phyloP scores from a whole-genome alignment of 2,113 vertebrate genomes.

The Toxotes chatareus region DNA sequence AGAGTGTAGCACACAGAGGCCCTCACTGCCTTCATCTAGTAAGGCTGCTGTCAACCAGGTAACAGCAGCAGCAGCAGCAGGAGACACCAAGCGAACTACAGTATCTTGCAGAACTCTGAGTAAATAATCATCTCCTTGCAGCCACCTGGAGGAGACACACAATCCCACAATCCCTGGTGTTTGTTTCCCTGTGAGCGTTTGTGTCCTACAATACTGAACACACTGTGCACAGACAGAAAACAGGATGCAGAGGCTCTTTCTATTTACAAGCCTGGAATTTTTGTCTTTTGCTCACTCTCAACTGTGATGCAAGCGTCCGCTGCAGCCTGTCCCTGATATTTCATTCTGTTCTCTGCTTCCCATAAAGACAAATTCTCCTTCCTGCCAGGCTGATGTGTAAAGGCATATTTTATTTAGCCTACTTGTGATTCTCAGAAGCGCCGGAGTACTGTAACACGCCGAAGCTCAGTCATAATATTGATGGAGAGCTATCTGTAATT shows the following conservation, averaged over 20 bases:
- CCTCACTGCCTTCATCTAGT: slow-evolving; percentile 4
- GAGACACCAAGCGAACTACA: slow-evolving; percentile 5
- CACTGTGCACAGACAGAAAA: slow-evolving; percentile 45
- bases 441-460: slow-evolving; percentile 60
- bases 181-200: slow-evolving; percentile 35
- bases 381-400: slow-evolving; percentile 65
- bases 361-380: slow-evolving; percentile 68
- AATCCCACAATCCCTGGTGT: slow-evolving; percentile 20
- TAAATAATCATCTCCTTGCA: slow-evolving; percentile 55
- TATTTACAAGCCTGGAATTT: slow-evolving; percentile 38
- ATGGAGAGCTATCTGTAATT: slow-evolving; percentile 77
- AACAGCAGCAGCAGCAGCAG: slow-evolving; percentile 16
- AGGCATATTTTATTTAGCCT: slow-evolving; percentile 82
- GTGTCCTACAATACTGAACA: slow-evolving; percentile 35
- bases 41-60: slow-evolving; percentile 31
- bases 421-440: slow-evolving; percentile 65
- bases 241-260: slow-evolving; percentile 48
- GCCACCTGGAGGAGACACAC: slow-evolving; percentile 38
- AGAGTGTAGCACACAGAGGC: not conserved
- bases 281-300: slow-evolving; percentile 16
- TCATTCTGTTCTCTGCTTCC: slow-evolving; percentile 66
- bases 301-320: slow-evolving; percentile 46
- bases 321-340: slow-evolving; percentile 65
- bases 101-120: slow-evolving; percentile 24
- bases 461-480: slow-evolving; percentile 67